phyloP scores from a whole-genome alignment of 1,140 invertebrate genomes.

The Sminthurinus signatus region DNA sequence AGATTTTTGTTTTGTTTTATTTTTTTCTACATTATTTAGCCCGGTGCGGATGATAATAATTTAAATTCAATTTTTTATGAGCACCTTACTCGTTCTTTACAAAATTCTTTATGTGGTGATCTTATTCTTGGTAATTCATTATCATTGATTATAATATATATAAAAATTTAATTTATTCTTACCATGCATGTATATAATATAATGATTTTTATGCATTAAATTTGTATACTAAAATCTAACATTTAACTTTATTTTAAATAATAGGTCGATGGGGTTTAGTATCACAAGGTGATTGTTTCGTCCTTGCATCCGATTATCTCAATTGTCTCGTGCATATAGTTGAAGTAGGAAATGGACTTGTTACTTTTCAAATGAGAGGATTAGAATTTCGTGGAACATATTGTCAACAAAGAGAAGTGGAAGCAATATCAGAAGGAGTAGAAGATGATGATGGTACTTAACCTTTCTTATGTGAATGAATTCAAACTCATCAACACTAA shows the following conservation, averaged over 20 bases:
- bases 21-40: slow-evolving; percentile 39
- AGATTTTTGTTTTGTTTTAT: too few relatives aligned
- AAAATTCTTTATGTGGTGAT: slow-evolving; percentile 93
- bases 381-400: slow-evolving; percentile 97
- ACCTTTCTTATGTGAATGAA: too few relatives aligned
- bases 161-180: too few relatives aligned
- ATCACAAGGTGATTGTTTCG: slow-evolving; percentile 92
- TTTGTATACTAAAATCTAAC: too few relatives aligned
- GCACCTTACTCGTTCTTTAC: slow-evolving; percentile 90
- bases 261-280: slow-evolving; percentile 76
- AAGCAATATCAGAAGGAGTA: slow-evolving; percentile 95
- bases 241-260: slow-evolving; percentile 11
- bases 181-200: too few relatives aligned
- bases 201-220: too few relatives aligned
- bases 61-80: slow-evolving; percentile 99
- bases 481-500: too few relatives aligned
- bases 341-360: slow-evolving; percentile 95
- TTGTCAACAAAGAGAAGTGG: slow-evolving; percentile 88
- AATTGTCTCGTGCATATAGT: slow-evolving; percentile 98
- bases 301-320: slow-evolving; percentile 93
- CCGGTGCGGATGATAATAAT: slow-evolving; percentile 96
- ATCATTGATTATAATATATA: too few relatives aligned
- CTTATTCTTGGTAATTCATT: slow-evolving; percentile 69
- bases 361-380: slow-evolving; percentile 96
- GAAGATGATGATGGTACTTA: slow-evolving; percentile 89